Evolutionary conservation across 2,888 invertebrate species (phyloP).

Genomic region (Coleophora deauratella): DNA sequence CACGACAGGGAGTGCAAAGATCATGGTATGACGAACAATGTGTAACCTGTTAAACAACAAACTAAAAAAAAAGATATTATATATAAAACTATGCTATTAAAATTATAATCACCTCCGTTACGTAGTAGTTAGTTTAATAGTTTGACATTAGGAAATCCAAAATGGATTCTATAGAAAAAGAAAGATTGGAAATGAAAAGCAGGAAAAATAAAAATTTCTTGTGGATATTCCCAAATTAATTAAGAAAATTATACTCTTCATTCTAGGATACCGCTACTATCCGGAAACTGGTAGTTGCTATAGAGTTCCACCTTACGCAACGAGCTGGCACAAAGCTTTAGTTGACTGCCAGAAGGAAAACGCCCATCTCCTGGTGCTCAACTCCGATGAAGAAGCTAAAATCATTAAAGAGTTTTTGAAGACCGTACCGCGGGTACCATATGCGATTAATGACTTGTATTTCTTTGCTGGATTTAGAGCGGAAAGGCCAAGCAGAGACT

Average conservation of each 20-base stretch:
- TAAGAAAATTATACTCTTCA: no score
- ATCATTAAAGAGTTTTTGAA: conserved; percentile 28
- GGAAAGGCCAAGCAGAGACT: conserved; percentile 23
- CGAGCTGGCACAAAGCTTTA: conserved; percentile 46
- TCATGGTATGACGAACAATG: neutral
- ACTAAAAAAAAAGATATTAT: no score
- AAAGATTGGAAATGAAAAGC: no score
- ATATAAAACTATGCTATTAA: no score
- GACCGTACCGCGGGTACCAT: conserved; percentile 5
- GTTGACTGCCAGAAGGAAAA: conserved; percentile 39
- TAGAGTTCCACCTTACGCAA: conserved; percentile 27
- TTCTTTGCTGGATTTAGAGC: conserved; percentile 46
- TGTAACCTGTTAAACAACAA: neutral
- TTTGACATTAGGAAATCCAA: no score
- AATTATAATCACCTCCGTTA: no score
- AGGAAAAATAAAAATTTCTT: no score
- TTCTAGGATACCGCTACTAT: conserved; percentile 34
- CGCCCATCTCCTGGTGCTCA: conserved; percentile 41
- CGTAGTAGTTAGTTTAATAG: no score
- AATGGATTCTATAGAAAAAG: no score
- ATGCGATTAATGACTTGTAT: conserved; percentile 24
- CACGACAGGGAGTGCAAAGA: conserved; percentile 32
- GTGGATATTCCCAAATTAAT: no score
- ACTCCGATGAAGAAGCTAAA: conserved; percentile 36
- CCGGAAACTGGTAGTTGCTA: conserved; percentile 44